Conservation (phyloP, 2,888 invertebrate species). For the Tenthredo mesomela region DNA sequence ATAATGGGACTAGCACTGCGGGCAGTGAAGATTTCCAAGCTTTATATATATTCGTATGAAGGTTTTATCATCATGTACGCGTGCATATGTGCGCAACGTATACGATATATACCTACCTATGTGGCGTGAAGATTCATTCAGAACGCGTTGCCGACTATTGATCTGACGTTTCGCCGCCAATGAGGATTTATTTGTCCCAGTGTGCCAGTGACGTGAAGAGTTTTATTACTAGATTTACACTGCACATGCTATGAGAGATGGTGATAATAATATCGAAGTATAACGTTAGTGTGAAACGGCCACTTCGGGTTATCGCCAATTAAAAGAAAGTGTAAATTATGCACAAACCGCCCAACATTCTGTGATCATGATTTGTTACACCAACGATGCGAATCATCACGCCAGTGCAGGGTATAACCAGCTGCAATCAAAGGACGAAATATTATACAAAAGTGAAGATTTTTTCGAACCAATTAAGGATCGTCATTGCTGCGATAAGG, state of each 20-base stretch:
- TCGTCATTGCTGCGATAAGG: background rate
- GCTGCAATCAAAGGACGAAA: slow-evolving; percentile 70
- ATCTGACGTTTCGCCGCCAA: slow-evolving; percentile 48
- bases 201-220: slow-evolving; percentile 13
- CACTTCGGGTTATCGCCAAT: background rate
- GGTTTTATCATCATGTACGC: background rate
- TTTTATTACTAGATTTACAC: slow-evolving; percentile 4
- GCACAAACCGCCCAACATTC: slow-evolving; percentile 70
- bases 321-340: slow-evolving; percentile 63
- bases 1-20: background rate
- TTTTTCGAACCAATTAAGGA: background rate
- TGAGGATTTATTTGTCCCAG: slow-evolving; percentile 46
- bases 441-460: slow-evolving; percentile 52
- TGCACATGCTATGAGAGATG: background rate
- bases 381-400: slow-evolving; percentile 68
- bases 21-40: background rate
- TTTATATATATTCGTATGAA: background rate
- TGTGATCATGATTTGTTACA: slow-evolving; percentile 75
- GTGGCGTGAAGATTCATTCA: slow-evolving; percentile 41
- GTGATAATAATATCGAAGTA: background rate
- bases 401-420: slow-evolving; percentile 16
- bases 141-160: slow-evolving; percentile 49
- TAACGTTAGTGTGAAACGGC: background rate
- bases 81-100: slow-evolving; percentile 32
- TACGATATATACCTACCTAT: slow-evolving; percentile 7